Evolutionary conservation across 2,797 vertebrate genomes (phyloP).

Genomic region (Sciurus carolinensis): DNA sequence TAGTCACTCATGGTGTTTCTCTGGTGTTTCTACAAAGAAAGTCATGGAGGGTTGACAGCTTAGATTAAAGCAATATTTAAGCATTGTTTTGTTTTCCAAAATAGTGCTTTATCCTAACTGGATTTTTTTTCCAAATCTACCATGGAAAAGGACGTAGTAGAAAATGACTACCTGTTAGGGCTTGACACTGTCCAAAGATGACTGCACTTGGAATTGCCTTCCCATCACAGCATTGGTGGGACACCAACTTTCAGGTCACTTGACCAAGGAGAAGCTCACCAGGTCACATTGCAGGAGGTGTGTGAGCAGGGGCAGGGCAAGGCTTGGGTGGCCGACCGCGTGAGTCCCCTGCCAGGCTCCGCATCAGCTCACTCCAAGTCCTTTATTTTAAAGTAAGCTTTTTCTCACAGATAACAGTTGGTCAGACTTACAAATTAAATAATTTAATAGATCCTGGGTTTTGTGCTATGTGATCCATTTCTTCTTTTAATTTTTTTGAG

Average conservation of each 20-base stretch:
- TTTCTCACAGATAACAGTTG: constrained; percentile 69
- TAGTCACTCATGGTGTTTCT: constrained; percentile 53
- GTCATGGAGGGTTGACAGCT: not conserved
- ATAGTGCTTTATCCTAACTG: constrained; percentile 14
- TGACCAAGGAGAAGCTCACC: not conserved
- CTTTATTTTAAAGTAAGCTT: constrained; percentile 38
- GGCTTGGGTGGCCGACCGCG: not conserved
- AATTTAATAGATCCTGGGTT: constrained; percentile 19
- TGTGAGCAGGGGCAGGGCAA: not conserved
- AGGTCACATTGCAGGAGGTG: fast-evolving
- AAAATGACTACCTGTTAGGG: not conserved
- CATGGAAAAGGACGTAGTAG: constrained; percentile 23
- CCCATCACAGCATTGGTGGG: not conserved
- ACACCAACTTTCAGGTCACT: constrained; percentile 13
- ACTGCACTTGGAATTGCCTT: constrained; percentile 7
- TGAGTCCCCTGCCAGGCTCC: not conserved
- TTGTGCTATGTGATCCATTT: constrained; percentile 65
- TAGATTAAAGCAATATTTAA: constrained; percentile 79
- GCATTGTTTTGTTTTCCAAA: constrained; percentile 39
- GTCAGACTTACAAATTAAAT: constrained; percentile 76
- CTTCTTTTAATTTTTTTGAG: constrained; percentile 61
- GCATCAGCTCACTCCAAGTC: constrained; percentile 63
- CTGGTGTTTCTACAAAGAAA: constrained; percentile 74
- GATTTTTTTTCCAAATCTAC: constrained; percentile 4
- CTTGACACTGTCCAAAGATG: constrained; percentile 38